Percentiles rank a stretch among this genome's conserved stretches.
Evolutionary conservation across 2,113 vertebrate genomes (phyloP).

Genomic region (Sitta europaea): DNA sequence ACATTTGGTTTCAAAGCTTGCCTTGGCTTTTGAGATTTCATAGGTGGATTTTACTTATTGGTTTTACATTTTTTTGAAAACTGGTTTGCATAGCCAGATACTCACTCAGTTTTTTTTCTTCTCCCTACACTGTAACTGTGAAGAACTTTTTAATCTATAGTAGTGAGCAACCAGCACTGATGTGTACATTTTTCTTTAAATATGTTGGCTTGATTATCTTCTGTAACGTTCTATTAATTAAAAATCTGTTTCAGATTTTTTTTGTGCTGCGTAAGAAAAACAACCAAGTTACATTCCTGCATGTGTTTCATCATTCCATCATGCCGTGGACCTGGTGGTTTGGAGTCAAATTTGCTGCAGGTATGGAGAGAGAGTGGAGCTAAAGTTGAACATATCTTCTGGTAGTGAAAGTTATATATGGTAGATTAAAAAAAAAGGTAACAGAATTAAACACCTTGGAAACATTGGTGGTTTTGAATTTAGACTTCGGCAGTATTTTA

Average conservation of each 20-base stretch:
- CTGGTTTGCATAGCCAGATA: neutral
- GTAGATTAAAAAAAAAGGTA: neutral
- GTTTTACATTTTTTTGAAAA: neutral
- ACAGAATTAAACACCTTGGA: neutral
- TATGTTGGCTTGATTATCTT: neutral
- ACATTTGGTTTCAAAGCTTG: neutral
- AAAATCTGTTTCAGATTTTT: constrained; percentile 85
- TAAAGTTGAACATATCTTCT: neutral
- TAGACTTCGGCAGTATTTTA: neutral
- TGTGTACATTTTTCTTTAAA: neutral
- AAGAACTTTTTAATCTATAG: neutral
- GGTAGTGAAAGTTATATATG: neutral
- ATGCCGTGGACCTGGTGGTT: constrained; percentile 99
- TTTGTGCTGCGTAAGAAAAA: constrained; percentile 96
- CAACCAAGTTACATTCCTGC: constrained; percentile 94
- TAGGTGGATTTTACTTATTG: neutral
- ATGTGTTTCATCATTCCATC: constrained; percentile 95
- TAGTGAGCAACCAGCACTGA: neutral
- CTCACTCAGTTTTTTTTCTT: neutral
- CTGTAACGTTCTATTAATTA: constrained; percentile 51
- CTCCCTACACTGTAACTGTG: neutral
- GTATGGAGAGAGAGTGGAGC: constrained; percentile 70
- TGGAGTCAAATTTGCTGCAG: constrained; percentile 93
- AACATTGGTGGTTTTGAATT: neutral
- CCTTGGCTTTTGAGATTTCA: neutral